Base-by-base conservation (phyloP, 2,113 vertebrate genomes). In the Nannospalax galili region DNA sequence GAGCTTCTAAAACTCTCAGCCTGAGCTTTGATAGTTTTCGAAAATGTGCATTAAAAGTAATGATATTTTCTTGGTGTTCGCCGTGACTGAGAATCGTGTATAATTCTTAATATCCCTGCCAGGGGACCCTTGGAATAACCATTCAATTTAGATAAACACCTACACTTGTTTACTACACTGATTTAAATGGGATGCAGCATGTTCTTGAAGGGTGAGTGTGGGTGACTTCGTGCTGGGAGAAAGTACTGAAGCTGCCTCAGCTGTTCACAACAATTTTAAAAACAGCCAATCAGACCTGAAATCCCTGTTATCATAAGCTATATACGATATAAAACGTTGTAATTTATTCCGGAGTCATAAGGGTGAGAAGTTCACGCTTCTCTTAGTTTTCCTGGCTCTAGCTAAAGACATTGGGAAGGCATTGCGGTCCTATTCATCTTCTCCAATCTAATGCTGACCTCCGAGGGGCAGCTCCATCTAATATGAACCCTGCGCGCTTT, bases 231-330 rank as follows among this genome's bases (percentile, higher is more conserved):
- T 52, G 60, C 48, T 45, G 79, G 45, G 91, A 84, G 62, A 88
- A 82, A 94, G 16, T 42, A 48, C 82, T 73, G 14, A 97, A 58
- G 64, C 1, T 96, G 74, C 91, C 91, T 88, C 70, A 82, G 95
- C 40, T 93, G 85, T 92, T 70, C 75, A 1, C 92, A 82, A 69
- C 78, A 80, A 79, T 97, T 98, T n/a, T 72, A 65, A 60, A 87
- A 70, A 52, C 90, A 96, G 84, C 28, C 80, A 52, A 52, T 65
- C 90, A 78, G 81, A 14, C 37, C 90, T n/a, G 45, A 82, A 84
- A 88, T 91, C 92, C 81, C 40, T 84, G 6, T 70, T 82, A 24
- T 74, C 82, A 74, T 65, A 91, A 94, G 93, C 26, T 87, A 9
- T 74, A 56, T 40, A 65, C 92, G 81, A 92, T 92, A 87, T 72